Evolutionary conservation across 2,797 vertebrate species (phyloP).

Genomic region (Dermochelys coriacea): DNA sequence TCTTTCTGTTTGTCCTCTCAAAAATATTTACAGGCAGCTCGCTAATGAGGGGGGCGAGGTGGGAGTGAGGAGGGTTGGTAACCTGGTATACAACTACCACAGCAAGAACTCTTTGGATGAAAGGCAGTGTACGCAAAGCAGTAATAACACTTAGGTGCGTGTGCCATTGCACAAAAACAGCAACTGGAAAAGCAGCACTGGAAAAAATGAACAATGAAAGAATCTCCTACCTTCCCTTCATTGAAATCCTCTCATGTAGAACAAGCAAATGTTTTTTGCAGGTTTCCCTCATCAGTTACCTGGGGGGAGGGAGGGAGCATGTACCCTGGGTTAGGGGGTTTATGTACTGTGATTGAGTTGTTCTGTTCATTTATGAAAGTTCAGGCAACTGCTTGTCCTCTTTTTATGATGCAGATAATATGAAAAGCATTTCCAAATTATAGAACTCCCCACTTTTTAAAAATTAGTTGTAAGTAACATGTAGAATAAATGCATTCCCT

Average conservation of each 20-base stretch:
- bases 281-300: not conserved
- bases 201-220: not conserved
- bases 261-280: not conserved
- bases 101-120: not conserved
- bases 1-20: not conserved
- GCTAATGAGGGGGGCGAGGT: no score
- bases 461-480: no score
- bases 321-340: not conserved
- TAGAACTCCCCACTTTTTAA: not conserved
- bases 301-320: no score
- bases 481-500: fast-evolving
- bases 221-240: not conserved
- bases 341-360: not conserved
- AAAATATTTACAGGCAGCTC: not conserved
- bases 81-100: not conserved
- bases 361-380: not conserved
- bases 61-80: not conserved
- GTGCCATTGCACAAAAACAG: not conserved
- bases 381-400: not conserved
- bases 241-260: not conserved
- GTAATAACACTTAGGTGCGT: not conserved
- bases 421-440: not conserved
- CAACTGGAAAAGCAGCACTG: not conserved
- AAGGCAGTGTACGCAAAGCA: not conserved
- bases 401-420: not conserved